Evolutionary conservation across 2,113 vertebrate species (phyloP).

Genomic region (Elephas maximus): DNA sequence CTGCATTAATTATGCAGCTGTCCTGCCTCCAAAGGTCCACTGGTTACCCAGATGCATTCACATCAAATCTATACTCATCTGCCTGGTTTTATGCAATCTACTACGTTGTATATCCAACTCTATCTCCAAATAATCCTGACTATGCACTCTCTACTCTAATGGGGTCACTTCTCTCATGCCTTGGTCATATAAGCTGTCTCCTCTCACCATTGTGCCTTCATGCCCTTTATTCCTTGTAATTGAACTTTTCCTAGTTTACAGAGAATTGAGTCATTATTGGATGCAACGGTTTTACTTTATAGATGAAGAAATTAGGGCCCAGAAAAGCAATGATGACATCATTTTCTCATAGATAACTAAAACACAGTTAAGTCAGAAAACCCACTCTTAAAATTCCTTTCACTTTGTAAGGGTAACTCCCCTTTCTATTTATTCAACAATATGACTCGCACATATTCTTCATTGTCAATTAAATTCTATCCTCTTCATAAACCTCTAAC

Average conservation of each 20-base stretch:
- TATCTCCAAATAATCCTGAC: slow-evolving; percentile 12
- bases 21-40: not conserved
- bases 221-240: not conserved
- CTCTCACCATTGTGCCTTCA: not conserved
- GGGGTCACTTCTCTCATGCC: not conserved
- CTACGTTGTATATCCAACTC: not conserved
- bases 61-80: slow-evolving; percentile 16
- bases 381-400: not conserved
- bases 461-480: not conserved
- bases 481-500: not conserved
- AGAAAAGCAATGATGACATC: not conserved
- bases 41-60: not conserved
- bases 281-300: not conserved
- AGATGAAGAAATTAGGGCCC: not conserved
- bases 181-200: not conserved
- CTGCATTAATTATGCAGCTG: not conserved
- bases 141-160: not conserved
- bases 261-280: not conserved
- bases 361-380: not conserved
- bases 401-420: not conserved
- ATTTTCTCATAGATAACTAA: slow-evolving; percentile 43
- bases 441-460: not conserved
- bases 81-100: not conserved
- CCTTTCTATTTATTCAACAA: not conserved
- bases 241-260: not conserved